These are phyloP conservation scores for Shargacucullia verbasci DNA, from an alignment of 2,888 invertebrate genomes.

Conservation along the genomic window DNA sequence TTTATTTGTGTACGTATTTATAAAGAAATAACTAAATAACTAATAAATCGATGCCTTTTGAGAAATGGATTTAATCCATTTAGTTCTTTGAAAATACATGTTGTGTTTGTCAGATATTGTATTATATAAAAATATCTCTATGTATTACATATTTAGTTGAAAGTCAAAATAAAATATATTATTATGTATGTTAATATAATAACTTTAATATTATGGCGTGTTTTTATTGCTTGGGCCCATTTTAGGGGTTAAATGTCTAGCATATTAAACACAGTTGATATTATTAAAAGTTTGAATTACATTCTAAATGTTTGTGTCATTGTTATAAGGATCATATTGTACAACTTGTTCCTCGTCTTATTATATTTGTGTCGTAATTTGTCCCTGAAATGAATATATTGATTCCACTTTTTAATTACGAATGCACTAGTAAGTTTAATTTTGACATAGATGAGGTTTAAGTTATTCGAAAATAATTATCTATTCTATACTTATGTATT, in stretches of 20 bases:
- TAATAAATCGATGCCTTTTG: slow-evolving; percentile 45
- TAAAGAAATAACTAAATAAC: slow-evolving; percentile 29
- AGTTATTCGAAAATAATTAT: slow-evolving; percentile 46
- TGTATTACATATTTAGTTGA: slow-evolving; percentile 27
- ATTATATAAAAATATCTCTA: slow-evolving; percentile 20
- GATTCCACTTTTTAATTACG: slow-evolving; percentile 42
- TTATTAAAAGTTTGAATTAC: slow-evolving; percentile 33
- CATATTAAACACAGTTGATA: slow-evolving; percentile 17
- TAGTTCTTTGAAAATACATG: slow-evolving; percentile 27
- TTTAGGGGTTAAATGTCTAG: slow-evolving; percentile 19
- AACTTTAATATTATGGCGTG: slow-evolving; percentile 25
- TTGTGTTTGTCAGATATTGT: slow-evolving; percentile 36
- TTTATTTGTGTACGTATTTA: slow-evolving; percentile 46
- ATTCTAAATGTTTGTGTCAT: slow-evolving; percentile 41
- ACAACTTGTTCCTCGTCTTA: slow-evolving; percentile 61
- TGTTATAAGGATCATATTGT: slow-evolving; percentile 48
- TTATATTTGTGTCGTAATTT: slow-evolving; percentile 34
- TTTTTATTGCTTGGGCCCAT: slow-evolving; percentile 32
- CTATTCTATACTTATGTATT: slow-evolving; percentile 45
- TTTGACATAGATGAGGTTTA: slow-evolving; percentile 51
- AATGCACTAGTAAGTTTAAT: slow-evolving; percentile 28
- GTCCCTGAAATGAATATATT: slow-evolving; percentile 35
- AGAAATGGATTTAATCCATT: slow-evolving; percentile 48
- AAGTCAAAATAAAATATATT: slow-evolving; percentile 15
- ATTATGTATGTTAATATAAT: slow-evolving; percentile 31